Evolutionary conservation across 2,888 invertebrate species (phyloP).

Genomic region (Coelopa pilipes): DNA sequence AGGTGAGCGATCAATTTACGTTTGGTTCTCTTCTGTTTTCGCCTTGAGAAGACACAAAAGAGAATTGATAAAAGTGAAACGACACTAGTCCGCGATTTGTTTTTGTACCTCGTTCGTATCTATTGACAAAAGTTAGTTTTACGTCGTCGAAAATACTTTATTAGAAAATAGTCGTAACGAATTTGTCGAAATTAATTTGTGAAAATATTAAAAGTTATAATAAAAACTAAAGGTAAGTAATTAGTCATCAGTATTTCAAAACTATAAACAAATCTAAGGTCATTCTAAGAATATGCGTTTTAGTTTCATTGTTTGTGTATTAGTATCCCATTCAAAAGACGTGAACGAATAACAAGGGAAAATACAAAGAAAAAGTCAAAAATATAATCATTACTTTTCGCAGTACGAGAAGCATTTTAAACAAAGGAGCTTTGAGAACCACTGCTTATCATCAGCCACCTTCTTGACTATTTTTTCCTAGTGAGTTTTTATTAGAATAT

Average conservation of each 20-base stretch:
- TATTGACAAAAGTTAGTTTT: neutral
- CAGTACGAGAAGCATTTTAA: neutral
- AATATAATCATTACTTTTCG: neutral
- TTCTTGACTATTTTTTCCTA: neutral
- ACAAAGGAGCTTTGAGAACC: neutral
- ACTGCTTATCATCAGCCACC: neutral
- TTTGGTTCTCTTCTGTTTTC: neutral
- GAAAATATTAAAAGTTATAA: neutral
- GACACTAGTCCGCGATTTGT: neutral
- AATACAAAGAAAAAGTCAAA: neutral
- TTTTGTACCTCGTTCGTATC: neutral
- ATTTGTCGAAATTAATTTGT: conserved; percentile 3
- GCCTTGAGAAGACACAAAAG: neutral
- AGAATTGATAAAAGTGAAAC: neutral
- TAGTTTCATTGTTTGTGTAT: conserved; percentile 23
- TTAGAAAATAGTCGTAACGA: neutral
- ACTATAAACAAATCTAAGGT: conserved; percentile 9
- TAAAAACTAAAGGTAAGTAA: neutral
- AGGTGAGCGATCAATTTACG: too few species aligned
- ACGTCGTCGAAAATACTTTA: neutral
- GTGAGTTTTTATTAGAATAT: neutral
- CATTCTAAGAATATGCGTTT: conserved; percentile 31
- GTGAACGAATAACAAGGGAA: neutral
- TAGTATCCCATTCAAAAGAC: neutral
- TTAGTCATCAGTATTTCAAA: neutral